These are phyloP conservation scores for Dynastes tityus DNA, from an alignment of 2,888 invertebrate species.

Conservation along the genomic window DNA sequence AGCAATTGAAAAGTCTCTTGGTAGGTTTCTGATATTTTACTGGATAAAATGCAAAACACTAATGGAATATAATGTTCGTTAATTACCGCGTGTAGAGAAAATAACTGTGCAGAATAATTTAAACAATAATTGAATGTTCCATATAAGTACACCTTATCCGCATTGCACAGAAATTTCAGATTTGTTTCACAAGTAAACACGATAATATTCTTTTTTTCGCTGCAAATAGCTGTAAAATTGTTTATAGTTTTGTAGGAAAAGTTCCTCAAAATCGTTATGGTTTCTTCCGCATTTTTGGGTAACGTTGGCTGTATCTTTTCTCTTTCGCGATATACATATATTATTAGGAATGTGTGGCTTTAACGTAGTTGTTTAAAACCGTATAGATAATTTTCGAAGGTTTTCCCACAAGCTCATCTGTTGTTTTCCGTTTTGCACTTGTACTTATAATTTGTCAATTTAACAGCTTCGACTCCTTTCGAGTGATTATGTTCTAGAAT, in stretches of 20 bases:
- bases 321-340: background rate
- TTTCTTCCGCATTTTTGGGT: slow-evolving; percentile 16
- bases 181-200: slow-evolving; percentile 2
- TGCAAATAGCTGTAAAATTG: background rate
- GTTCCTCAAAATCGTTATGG: background rate
- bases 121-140: slow-evolving; percentile 4
- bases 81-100: background rate
- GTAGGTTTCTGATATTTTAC: slow-evolving; percentile 1
- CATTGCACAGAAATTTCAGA: background rate
- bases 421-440: slow-evolving; percentile 4
- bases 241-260: no score
- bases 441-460: background rate
- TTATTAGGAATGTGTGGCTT: slow-evolving; percentile 9
- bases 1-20: slow-evolving; percentile 4
- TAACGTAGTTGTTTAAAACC: slow-evolving; percentile 1
- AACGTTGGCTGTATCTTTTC: slow-evolving; percentile 5
- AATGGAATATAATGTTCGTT: no score
- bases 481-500: slow-evolving; percentile 10
- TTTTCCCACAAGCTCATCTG: slow-evolving; percentile 21
- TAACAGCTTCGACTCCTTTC: background rate
- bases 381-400: slow-evolving; percentile 10
- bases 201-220: background rate
- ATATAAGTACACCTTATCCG: background rate
- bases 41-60: background rate
- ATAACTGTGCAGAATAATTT: slow-evolving; percentile 19